A percentile compares a stretch with the other conserved stretches of the same genome.
These are phyloP conservation scores for Mystacornis crossleyi DNA, from an alignment of 2,113 vertebrate genomes.

Conservation along the genomic window DNA sequence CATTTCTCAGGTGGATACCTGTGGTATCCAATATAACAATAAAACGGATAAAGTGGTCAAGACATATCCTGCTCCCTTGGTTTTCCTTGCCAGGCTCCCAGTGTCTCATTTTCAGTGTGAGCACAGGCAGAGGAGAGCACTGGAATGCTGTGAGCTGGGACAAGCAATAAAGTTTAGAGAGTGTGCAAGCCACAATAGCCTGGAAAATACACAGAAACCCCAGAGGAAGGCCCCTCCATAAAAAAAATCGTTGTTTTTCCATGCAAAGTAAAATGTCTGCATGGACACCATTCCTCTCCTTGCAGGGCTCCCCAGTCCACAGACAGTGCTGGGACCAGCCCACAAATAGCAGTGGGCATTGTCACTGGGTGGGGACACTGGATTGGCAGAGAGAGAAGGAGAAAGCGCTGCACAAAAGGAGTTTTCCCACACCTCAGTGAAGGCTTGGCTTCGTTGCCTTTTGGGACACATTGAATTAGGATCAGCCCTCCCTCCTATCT, in stretches of 20 bases:
- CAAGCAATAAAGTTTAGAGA: not conserved
- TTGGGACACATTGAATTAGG: fast-evolving
- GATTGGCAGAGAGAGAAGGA: not conserved
- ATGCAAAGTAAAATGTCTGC: fast-evolving
- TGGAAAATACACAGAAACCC: not conserved
- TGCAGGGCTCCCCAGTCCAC: not conserved
- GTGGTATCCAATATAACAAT: fast-evolving
- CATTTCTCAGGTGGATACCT: not conserved
- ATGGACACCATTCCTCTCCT: not conserved
- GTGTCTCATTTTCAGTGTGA: not conserved
- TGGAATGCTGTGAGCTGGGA: not conserved
- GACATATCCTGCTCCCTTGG: fast-evolving
- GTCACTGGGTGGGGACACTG: not conserved
- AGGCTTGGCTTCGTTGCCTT: fast-evolving
- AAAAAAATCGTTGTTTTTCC: not conserved
- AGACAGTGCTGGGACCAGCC: not conserved
- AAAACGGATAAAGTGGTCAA: not conserved
- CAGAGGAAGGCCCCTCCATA: not conserved
- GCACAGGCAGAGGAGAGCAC: not conserved
- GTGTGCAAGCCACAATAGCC: fast-evolving
- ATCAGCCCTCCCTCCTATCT: not conserved
- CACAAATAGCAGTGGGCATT: fast-evolving
- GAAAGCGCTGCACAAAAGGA: fast-evolving
- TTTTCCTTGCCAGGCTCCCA: not conserved
- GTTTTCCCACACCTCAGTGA: no score